phyloP scores from a whole-genome alignment of 2,113 vertebrate genomes.

The Sylvietta virens region DNA sequence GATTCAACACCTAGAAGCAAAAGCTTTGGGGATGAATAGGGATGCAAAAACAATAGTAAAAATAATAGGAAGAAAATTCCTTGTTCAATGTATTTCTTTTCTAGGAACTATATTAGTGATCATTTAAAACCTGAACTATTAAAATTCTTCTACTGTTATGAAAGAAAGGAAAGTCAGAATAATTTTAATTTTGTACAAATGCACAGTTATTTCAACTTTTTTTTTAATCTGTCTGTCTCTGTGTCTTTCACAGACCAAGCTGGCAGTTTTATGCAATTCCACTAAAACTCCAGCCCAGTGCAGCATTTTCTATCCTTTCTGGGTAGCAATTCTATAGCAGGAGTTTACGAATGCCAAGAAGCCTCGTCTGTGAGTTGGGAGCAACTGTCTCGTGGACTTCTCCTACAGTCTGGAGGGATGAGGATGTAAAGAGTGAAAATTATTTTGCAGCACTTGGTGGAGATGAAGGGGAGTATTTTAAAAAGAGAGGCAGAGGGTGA shows the following conservation, averaged over 20 bases:
- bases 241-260: not conserved
- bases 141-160: not conserved
- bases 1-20: conserved; percentile 1
- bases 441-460: not conserved
- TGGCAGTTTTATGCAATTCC: not conserved
- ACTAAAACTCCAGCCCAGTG: not conserved
- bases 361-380: not conserved
- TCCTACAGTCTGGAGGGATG: not conserved
- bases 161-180: not conserved
- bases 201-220: not conserved
- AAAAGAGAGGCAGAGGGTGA: not conserved
- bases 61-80: not conserved
- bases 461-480: not conserved
- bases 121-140: not conserved
- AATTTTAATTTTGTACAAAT: not conserved
- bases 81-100: not conserved
- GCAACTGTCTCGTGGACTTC: not conserved
- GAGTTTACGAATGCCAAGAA: not conserved
- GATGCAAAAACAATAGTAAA: not conserved
- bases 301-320: not conserved
- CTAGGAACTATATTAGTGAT: not conserved
- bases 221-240: not conserved
- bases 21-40: not conserved
- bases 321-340: not conserved
- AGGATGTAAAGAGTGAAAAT: not conserved